A percentile compares a stretch with the other conserved stretches of the same genome.
These are phyloP conservation scores for Orestias chungarensis DNA, from an alignment of 2,797 vertebrate genomes.

Conservation along the genomic window DNA sequence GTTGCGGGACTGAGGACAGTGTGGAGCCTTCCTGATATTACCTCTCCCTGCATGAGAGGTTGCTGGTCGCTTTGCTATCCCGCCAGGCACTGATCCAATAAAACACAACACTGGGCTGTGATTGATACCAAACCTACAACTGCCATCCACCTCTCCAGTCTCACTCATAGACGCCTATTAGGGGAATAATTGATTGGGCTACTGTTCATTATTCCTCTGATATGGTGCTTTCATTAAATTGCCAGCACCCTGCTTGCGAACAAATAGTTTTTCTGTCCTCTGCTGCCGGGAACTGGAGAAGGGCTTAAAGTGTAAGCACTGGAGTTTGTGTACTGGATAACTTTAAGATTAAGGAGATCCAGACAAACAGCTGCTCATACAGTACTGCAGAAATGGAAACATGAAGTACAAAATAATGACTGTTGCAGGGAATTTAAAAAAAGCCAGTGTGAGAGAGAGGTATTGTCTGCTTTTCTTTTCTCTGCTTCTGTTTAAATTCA, in stretches of 20 bases:
- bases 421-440: slow-evolving; percentile 18
- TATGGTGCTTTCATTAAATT: slow-evolving; percentile 70
- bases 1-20: slow-evolving; percentile 40
- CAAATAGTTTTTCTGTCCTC: slow-evolving; percentile 40
- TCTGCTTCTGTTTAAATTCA: slow-evolving; percentile 58
- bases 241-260: slow-evolving; percentile 35
- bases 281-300: slow-evolving; percentile 48
- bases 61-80: slow-evolving; percentile 47
- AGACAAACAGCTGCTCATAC: slow-evolving; percentile 46
- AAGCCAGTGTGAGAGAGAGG: slow-evolving; percentile 17
- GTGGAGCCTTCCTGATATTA: slow-evolving; percentile 68
- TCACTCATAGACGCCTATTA: slow-evolving; percentile 54
- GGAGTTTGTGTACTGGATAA: slow-evolving; percentile 63
- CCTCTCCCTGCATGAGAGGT: slow-evolving; percentile 66
- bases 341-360: slow-evolving; percentile 54
- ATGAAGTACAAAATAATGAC: slow-evolving; percentile 21
- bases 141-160: slow-evolving; percentile 28
- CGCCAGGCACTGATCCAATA: slow-evolving; percentile 68
- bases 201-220: slow-evolving; percentile 71
- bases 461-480: slow-evolving; percentile 53
- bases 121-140: slow-evolving; percentile 69
- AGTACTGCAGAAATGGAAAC: slow-evolving; percentile 30
- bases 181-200: slow-evolving; percentile 71
- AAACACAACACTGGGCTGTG: slow-evolving; percentile 53
- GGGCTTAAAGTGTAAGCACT: slow-evolving; percentile 48